A percentile compares a stretch with the other conserved stretches of the same genome.
phyloP scores from a whole-genome alignment of 2,888 invertebrate species.

The Spatulosminthurus flaviceps region DNA sequence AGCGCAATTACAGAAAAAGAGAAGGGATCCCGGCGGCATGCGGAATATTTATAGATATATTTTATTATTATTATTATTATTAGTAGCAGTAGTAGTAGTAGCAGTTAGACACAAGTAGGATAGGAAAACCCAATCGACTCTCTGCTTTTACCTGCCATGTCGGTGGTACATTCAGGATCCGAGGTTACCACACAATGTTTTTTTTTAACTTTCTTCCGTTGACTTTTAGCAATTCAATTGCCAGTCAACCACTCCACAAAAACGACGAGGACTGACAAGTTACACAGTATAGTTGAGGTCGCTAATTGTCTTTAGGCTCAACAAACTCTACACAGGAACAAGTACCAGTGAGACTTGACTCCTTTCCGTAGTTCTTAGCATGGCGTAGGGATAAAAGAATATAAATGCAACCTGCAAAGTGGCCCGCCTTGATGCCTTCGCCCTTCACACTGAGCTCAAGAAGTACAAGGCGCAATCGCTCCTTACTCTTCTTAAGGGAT shows the following conservation, averaged over 20 bases:
- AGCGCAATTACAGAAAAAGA: slow-evolving; percentile 26
- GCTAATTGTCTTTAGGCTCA: background rate
- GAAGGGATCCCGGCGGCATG: slow-evolving; percentile 25
- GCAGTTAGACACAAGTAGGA: background rate
- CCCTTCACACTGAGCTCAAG: slow-evolving; percentile 23
- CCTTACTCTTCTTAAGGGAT: slow-evolving; percentile 21
- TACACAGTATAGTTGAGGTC: background rate
- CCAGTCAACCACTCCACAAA: too few species aligned
- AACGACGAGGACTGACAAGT: slow-evolving; percentile 2
- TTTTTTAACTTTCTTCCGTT: slow-evolving; percentile 19
- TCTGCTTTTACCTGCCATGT: slow-evolving; percentile 40
- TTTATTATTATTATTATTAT: background rate
- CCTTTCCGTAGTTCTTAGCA: slow-evolving; percentile 12
- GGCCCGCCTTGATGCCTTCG: slow-evolving; percentile 26
- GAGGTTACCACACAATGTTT: slow-evolving; percentile 20
- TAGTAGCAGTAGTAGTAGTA: background rate
- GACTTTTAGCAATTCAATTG: too few species aligned
- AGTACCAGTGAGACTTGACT: slow-evolving; percentile 22
- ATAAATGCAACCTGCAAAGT: slow-evolving; percentile 24
- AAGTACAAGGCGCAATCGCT: slow-evolving; percentile 23
- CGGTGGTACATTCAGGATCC: slow-evolving; percentile 37
- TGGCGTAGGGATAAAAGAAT: slow-evolving; percentile 19
- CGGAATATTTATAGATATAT: slow-evolving; percentile 11
- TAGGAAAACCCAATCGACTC: slow-evolving; percentile 5
- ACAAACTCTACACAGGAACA: background rate